Percentiles rank a stretch among this genome's conserved stretches.
Evolutionary conservation across 2,113 vertebrate species (phyloP).

Genomic region (Ciconia maguari): DNA sequence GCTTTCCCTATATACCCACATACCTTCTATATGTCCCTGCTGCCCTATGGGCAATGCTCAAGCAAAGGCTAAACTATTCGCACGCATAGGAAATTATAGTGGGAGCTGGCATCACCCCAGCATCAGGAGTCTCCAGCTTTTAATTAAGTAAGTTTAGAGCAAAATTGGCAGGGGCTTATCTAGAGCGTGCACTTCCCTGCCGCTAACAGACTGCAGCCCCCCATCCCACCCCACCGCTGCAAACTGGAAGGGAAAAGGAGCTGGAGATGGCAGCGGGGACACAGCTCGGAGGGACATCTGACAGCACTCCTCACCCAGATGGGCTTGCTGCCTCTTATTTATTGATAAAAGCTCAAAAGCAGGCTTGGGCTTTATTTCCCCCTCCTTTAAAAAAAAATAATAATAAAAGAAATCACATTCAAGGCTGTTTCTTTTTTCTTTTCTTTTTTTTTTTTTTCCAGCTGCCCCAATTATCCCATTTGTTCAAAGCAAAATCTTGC

Average conservation of each 20-base stretch:
- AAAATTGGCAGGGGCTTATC: slow-evolving; percentile 38
- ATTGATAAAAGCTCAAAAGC: neutral
- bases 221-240: neutral
- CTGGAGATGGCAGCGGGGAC: neutral
- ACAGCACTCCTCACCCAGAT: neutral
- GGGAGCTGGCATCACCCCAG: neutral
- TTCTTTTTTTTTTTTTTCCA: neutral
- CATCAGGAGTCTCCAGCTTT: neutral
- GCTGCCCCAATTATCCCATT: slow-evolving; percentile 72
- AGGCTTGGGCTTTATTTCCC: neutral
- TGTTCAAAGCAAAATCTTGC: slow-evolving; percentile 69
- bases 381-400: neutral
- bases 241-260: neutral
- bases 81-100: neutral
- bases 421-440: slow-evolving; percentile 15
- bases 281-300: neutral
- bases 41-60: neutral
- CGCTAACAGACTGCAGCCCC: neutral
- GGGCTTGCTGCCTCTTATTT: neutral
- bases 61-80: neutral
- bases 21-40: neutral
- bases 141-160: slow-evolving; percentile 56
- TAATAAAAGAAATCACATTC: slow-evolving; percentile 23
- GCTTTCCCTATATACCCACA: neutral
- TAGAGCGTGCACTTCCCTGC: neutral